Evolutionary conservation across 2,888 invertebrate genomes (phyloP).

Genomic region (Agrochola litura): DNA sequence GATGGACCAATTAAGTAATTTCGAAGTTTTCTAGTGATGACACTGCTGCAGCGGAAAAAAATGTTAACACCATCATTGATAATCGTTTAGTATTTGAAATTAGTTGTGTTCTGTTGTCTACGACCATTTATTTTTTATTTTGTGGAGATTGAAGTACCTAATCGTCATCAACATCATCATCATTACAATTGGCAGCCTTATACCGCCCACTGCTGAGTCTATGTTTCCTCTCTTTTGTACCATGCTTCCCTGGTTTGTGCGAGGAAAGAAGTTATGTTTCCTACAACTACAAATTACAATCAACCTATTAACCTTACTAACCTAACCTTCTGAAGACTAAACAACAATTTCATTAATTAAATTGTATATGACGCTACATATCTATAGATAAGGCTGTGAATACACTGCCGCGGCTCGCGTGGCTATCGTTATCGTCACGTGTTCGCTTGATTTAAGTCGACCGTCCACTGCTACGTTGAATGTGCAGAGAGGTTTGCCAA

Average conservation of each 20-base stretch:
- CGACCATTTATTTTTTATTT: not conserved
- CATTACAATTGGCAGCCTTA: too few species aligned
- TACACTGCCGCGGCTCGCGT: conserved; percentile 14
- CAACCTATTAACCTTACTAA: not conserved
- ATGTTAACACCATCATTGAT: not conserved
- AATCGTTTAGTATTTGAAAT: not conserved
- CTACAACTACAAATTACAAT: conserved; percentile 7
- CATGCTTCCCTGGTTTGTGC: not conserved
- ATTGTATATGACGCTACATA: not conserved
- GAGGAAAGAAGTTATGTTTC: not conserved
- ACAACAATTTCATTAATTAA: conserved; percentile 29
- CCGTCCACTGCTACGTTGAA: not conserved
- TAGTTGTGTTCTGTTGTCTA: not conserved
- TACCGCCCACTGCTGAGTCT: not conserved
- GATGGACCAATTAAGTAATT: not conserved
- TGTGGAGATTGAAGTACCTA: not conserved
- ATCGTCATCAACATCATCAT: not conserved
- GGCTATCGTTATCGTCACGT: conserved; percentile 21
- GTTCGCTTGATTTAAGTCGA: not conserved
- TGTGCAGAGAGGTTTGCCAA: not conserved
- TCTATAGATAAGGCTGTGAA: conserved; percentile 7
- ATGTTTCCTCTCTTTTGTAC: not conserved
- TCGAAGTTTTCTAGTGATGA: not conserved
- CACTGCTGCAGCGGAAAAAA: not conserved
- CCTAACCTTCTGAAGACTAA: conserved; percentile 22